Evolutionary conservation across 1,140 invertebrate genomes (phyloP), one percentile per base, ranked within the genome.

Genomic region (Ectropis grisescens): DNA sequence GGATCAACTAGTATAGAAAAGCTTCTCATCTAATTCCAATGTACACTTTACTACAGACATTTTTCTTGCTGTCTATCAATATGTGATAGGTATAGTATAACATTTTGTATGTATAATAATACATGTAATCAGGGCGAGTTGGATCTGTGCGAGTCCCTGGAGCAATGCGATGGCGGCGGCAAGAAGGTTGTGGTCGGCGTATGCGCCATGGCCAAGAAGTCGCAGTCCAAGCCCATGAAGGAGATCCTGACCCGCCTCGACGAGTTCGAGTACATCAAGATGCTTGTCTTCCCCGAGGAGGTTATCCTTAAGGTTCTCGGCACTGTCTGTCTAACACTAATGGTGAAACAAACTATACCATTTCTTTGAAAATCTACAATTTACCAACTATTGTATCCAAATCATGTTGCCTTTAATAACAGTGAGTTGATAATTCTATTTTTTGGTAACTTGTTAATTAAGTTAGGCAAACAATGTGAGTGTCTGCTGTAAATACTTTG

Each of bases 121-220:
- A 9, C 9, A 22, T 22, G 19, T 22, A 22, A 5, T 26, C 58
- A 91, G 90, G 88, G 89, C 47, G 90, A 92, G 64, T 86, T 91
- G 74, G 89, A 90, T 64, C 84, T 88, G 82, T 87, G 88, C 69
- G 89, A 91, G 58, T 76, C 83, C 2, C 67, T 85, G 71, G 86
- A 84, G 48, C 84, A 85, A 37, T 79, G 83, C 52, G 85, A 86
- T 67, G 88, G 85, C 46, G 84, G 86, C 41, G 89, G 88, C 57
- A 93, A 93, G 65, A 91, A 96, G 60, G 95, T 99, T 32, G 86
- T 96, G 59, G 95, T 99, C 42, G 97, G 97, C 28, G 91, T 99
- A 41, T 99, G 97, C 86, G 96, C 97, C 24, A 99, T 99, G 97
- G 92, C 93, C 51, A 99, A 99, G 78, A 99, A 99, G 82, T 96